Evolutionary conservation across 2,113 vertebrate species (phyloP).

Genomic region (Sialia sialis): DNA sequence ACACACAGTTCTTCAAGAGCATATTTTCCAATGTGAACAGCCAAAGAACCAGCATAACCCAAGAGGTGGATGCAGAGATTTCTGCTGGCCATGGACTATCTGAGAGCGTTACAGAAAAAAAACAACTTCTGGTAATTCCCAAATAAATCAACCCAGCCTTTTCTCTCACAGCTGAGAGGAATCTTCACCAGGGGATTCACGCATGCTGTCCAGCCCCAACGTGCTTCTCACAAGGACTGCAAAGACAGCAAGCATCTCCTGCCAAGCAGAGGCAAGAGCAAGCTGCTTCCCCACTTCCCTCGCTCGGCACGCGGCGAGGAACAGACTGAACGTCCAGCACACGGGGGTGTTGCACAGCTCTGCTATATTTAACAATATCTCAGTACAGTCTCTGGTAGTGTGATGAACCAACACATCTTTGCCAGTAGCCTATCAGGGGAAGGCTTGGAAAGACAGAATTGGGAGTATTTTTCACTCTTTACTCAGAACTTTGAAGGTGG

Average conservation of each 20-base stretch:
- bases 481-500: background rate
- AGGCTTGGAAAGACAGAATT: background rate
- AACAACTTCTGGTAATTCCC: background rate
- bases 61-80: background rate
- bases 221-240: background rate
- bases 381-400: background rate
- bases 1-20: background rate
- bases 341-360: background rate
- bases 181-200: background rate
- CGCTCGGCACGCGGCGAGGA: rapidly evolving
- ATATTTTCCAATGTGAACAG: background rate
- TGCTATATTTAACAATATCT: slow-evolving; percentile 15
- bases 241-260: background rate
- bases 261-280: background rate
- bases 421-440: background rate
- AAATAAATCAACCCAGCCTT: background rate
- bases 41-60: background rate
- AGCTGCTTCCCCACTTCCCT: background rate
- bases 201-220: background rate
- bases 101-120: background rate
- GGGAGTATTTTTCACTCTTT: background rate
- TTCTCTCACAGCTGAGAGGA: background rate
- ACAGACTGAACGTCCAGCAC: slow-evolving; percentile 4
- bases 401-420: background rate
- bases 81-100: background rate